These are phyloP conservation scores for Carcharodon carcharias DNA, from an alignment of 2,797 vertebrate species.

Conservation along the genomic window DNA sequence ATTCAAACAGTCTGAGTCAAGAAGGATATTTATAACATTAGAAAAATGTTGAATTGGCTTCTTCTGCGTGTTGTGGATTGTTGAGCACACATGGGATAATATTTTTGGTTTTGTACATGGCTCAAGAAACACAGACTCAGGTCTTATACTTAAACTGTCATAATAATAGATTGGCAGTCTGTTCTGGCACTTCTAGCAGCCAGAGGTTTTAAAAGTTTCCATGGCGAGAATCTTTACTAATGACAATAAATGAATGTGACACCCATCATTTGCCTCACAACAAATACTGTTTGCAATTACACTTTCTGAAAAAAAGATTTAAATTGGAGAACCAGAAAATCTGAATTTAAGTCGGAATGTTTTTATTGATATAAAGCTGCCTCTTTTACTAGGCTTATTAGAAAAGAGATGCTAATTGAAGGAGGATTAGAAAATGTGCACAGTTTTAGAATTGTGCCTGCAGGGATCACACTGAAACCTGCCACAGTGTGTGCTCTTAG, in stretches of 20 bases:
- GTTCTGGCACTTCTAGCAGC: not conserved
- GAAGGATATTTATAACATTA: not conserved
- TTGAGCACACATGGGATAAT: not conserved
- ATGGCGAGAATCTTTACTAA: not conserved
- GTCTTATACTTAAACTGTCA: not conserved
- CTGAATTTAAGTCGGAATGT: not conserved
- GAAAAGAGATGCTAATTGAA: not conserved
- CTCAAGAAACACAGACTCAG: not conserved
- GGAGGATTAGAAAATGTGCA: not conserved
- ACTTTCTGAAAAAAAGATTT: not conserved
- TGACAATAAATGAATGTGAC: not conserved
- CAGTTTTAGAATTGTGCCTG: not conserved
- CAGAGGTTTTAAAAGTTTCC: slow-evolving; percentile 23
- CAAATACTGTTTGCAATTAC: not conserved
- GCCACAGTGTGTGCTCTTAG: no score
- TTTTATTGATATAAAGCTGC: not conserved
- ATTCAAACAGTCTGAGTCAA: not conserved
- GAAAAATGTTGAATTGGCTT: not conserved
- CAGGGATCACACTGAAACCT: not conserved
- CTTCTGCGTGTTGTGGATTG: not conserved
- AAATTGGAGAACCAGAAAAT: not conserved
- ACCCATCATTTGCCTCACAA: not conserved
- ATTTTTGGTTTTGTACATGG: not conserved
- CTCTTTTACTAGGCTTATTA: not conserved
- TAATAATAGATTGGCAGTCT: not conserved